Evolutionary conservation across 2,113 vertebrate genomes (phyloP).

Genomic region (Anoplopoma fimbria): DNA sequence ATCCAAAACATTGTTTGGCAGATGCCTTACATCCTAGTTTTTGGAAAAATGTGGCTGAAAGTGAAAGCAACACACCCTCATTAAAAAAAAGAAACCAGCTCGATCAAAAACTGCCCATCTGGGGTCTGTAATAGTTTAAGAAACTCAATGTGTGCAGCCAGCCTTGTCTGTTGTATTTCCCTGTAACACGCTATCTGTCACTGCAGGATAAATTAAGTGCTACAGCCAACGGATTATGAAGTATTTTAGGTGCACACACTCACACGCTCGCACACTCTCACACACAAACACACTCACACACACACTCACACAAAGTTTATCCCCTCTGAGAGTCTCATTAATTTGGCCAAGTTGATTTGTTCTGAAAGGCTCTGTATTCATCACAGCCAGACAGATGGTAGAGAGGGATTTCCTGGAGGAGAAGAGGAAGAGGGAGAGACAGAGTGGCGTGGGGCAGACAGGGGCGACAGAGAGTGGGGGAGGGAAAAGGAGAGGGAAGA

Average conservation of each 20-base stretch:
- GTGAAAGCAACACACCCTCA: background rate
- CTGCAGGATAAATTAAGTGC: slow-evolving; percentile 57
- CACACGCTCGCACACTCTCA: slow-evolving; percentile 4
- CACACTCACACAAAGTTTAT: slow-evolving; percentile 61
- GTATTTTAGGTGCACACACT: slow-evolving; percentile 46
- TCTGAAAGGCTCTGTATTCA: slow-evolving; percentile 71
- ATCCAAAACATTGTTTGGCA: background rate
- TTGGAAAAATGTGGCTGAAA: background rate
- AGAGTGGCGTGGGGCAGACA: slow-evolving; percentile 8
- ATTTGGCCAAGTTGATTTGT: slow-evolving; percentile 73
- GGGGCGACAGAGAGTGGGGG: background rate
- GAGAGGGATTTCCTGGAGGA: slow-evolving; percentile 75
- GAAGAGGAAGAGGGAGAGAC: slow-evolving; percentile 27
- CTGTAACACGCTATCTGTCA: slow-evolving; percentile 41
- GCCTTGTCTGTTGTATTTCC: slow-evolving; percentile 17
- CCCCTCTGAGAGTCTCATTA: slow-evolving; percentile 67
- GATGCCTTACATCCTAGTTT: background rate
- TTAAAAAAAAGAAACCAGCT: slow-evolving; percentile 2
- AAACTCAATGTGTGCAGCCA: slow-evolving; percentile 17
- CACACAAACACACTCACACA: slow-evolving; percentile 2
- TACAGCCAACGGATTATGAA: slow-evolving; percentile 58
- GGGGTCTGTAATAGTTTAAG: background rate
- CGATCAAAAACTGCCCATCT: background rate
- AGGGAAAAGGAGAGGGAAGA: slow-evolving; percentile 3
- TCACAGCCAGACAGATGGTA: slow-evolving; percentile 72